Percentiles rank a stretch among this genome's conserved stretches.
These are phyloP conservation scores for Horisme vitalbata DNA, from an alignment of 2,888 invertebrate species.

Conservation along the genomic window DNA sequence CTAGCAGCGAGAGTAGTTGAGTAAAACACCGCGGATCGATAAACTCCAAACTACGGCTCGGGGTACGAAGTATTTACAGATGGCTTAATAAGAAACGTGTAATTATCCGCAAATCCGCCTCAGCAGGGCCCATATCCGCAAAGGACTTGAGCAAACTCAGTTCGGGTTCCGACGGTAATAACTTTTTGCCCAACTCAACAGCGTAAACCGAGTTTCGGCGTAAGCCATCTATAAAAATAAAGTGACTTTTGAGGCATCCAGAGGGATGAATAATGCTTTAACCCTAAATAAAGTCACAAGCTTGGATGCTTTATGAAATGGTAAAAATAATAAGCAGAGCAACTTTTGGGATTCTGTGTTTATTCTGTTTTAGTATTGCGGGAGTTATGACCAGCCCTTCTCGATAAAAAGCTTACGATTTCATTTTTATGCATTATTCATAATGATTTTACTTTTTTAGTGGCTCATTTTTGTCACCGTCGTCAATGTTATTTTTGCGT, in stretches of 20 bases:
- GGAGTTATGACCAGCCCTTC: slow-evolving; percentile 1
- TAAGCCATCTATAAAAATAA: slow-evolving; percentile 40
- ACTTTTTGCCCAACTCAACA: slow-evolving; percentile 51
- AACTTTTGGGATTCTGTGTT: slow-evolving; percentile 13
- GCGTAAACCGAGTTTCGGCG: slow-evolving; percentile 38
- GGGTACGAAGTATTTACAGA: slow-evolving; percentile 55
- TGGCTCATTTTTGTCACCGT: no score
- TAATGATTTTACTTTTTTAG: not conserved
- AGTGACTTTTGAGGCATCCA: slow-evolving; percentile 34
- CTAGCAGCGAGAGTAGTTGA: slow-evolving; percentile 11
- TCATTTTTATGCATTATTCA: slow-evolving; percentile 3
- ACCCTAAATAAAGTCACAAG: slow-evolving; percentile 32
- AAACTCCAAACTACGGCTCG: slow-evolving; percentile 12
- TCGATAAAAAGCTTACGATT: slow-evolving; percentile 8
- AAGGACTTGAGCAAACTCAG: slow-evolving; percentile 63
- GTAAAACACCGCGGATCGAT: slow-evolving; percentile 15
- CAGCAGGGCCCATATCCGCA: slow-evolving; percentile 46
- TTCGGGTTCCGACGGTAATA: slow-evolving; percentile 52
- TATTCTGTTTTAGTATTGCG: slow-evolving; percentile 6
- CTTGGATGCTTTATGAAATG: slow-evolving; percentile 30
- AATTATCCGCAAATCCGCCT: slow-evolving; percentile 61
- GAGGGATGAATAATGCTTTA: slow-evolving; percentile 35
- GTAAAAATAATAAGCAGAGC: slow-evolving; percentile 25
- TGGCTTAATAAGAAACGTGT: slow-evolving; percentile 66
- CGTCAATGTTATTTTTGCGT: no score